Percentiles rank a stretch among this genome's conserved stretches.
Evolutionary conservation across 1,140 invertebrate genomes (phyloP).

Genomic region (Antheraea mylitta): DNA sequence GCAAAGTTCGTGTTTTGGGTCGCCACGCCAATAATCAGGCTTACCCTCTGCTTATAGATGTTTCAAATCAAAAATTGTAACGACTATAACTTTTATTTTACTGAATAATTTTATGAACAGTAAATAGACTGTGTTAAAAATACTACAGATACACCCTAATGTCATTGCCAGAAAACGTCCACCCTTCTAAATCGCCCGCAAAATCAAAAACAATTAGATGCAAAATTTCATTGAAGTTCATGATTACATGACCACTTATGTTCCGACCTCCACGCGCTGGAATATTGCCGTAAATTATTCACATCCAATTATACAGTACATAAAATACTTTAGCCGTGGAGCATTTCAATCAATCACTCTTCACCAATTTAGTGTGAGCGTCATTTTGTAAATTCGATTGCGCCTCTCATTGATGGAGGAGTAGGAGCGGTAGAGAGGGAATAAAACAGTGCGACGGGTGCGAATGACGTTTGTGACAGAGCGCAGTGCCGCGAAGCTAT

Average conservation of each 20-base stretch:
- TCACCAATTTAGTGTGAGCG: slow-evolving; percentile 72
- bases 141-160: neutral
- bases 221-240: slow-evolving; percentile 20
- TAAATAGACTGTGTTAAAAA: too few species aligned
- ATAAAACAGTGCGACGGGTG: slow-evolving; percentile 67
- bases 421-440: slow-evolving; percentile 46
- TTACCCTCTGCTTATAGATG: too few species aligned
- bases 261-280: slow-evolving; percentile 22
- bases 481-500: slow-evolving; percentile 34
- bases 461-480: slow-evolving; percentile 62
- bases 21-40: too few species aligned
- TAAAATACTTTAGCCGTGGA: slow-evolving; percentile 62
- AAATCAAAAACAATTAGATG: slow-evolving; percentile 14
- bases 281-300: slow-evolving; percentile 55
- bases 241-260: slow-evolving; percentile 20
- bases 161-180: neutral
- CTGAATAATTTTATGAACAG: too few species aligned
- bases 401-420: slow-evolving; percentile 53
- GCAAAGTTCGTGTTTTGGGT: too few species aligned
- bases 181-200: neutral
- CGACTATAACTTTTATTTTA: too few species aligned
- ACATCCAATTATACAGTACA: slow-evolving; percentile 63
- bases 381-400: slow-evolving; percentile 76
- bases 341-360: slow-evolving; percentile 73
- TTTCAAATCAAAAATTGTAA: too few species aligned